Conservation (phyloP, 2,888 invertebrate species). For the Noctua pronuba region DNA sequence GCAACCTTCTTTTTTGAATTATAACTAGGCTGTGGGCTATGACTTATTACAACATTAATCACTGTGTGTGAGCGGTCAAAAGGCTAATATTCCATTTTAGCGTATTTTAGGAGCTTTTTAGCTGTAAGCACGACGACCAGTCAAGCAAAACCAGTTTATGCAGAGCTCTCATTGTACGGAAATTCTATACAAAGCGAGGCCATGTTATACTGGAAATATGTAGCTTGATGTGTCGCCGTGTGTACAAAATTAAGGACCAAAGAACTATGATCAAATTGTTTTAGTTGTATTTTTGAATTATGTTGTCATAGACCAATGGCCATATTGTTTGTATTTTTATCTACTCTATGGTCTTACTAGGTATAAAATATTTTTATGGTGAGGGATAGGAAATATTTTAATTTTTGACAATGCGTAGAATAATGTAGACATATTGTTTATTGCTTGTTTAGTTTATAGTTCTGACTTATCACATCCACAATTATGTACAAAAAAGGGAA, state of each 20-base stretch:
- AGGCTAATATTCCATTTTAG: slow-evolving; percentile 36
- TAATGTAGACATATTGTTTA: not conserved
- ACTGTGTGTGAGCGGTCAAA: slow-evolving; percentile 25
- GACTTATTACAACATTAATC: slow-evolving; percentile 19
- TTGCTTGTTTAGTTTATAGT: slow-evolving; percentile 23
- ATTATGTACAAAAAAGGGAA: slow-evolving; percentile 27
- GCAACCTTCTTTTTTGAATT: not conserved
- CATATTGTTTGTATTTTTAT: slow-evolving; percentile 13
- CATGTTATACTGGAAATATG: too few species aligned
- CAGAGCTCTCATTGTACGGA: too few species aligned
- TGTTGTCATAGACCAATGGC: not conserved
- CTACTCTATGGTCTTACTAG: slow-evolving; percentile 29
- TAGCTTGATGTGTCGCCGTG: not conserved
- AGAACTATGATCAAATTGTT: slow-evolving; percentile 50
- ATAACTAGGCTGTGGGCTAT: slow-evolving; percentile 29
- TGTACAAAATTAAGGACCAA: slow-evolving; percentile 36
- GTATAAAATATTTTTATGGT: slow-evolving; percentile 20
- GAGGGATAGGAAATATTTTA: not conserved
- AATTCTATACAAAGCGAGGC: too few species aligned
- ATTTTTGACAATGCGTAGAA: slow-evolving; percentile 13
- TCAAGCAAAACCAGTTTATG: too few species aligned
- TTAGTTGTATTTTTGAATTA: slow-evolving; percentile 17
- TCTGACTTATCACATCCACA: not conserved
- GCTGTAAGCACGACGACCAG: not conserved
- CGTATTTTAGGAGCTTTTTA: slow-evolving; percentile 10